These are phyloP conservation scores for Pterostichus madidus DNA, from an alignment of 2,888 invertebrate species.

Conservation along the genomic window DNA sequence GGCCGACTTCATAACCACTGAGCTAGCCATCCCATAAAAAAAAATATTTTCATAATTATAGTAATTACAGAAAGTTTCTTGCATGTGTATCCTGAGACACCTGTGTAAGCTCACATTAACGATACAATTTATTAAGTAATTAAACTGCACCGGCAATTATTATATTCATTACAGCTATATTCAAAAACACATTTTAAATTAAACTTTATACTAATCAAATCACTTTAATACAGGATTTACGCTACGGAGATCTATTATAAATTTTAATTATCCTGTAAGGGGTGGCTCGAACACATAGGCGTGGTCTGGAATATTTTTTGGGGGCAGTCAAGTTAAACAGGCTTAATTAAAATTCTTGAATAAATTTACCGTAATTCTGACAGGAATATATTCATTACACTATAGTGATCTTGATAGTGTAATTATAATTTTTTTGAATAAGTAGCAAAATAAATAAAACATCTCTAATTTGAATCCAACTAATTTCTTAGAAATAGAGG, in stretches of 20 bases:
- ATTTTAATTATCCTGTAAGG: slow-evolving; percentile 31
- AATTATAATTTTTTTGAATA: not conserved
- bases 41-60: not conserved
- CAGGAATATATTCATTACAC: slow-evolving; percentile 21
- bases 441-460: not conserved
- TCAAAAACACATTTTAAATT: slow-evolving; percentile 24
- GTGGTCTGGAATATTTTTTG: slow-evolving; percentile 23
- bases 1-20: no score
- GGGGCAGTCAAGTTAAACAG: slow-evolving; percentile 11
- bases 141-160: slow-evolving; percentile 13
- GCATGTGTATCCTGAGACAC: slow-evolving; percentile 1
- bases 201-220: slow-evolving; percentile 23
- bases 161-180: slow-evolving; percentile 25
- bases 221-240: slow-evolving; percentile 22
- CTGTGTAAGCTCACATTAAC: not conserved
- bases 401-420: not conserved
- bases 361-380: slow-evolving; percentile 6
- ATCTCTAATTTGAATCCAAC: not conserved
- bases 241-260: slow-evolving; percentile 20
- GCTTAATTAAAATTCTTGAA: slow-evolving; percentile 40
- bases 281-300: slow-evolving; percentile 1
- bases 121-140: slow-evolving; percentile 27
- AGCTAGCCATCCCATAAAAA: no score
- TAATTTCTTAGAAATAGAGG: not conserved
- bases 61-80: not conserved